Base-by-base conservation (phyloP, 2,113 vertebrate genomes). In the Oenanthe oenanthe region DNA sequence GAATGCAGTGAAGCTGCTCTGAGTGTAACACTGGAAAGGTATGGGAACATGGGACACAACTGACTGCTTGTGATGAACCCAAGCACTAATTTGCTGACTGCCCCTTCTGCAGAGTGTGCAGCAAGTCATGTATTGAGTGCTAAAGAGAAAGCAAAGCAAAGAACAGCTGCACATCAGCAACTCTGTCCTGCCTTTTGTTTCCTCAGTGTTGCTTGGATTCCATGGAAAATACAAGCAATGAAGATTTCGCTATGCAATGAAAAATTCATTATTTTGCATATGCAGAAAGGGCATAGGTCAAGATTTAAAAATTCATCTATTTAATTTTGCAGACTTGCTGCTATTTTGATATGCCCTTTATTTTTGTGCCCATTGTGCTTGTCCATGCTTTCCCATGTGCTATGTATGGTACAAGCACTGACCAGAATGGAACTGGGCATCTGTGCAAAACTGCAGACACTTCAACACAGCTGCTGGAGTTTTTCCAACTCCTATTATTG, bases 391-490 rank as follows among this genome's bases (percentile, higher is more conserved):
- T 89, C 42, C 50, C 42, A n/a, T n/a, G 58, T 38, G 38, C 62
- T 76, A 1, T 75, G 53, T 57, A 24, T 45, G 47, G 57, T n/a
- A n/a, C n/a, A 11, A 8, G 17, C 61, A 50, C 62, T 85, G 70
- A 79, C 89, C 89, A 76, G 93, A 72, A 50, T 73, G 50, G 40
- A 91, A 82, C 42, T 88, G 80, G 86, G 54, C 94, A 79, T 92
- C 70, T 88, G 45, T 79, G 81, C 32, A 67, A 48, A 89, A 68
- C 8, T 87, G 32, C 36, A 79, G 84, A 28, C 40, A 21, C 53
- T 81, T 78, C 61, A 91, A 81, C 34, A 45, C 89, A 76, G 74
- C 89, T 93, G 32, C 84, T 94, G 95, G 87, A 89, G 34, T 31
- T 70, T 62, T 88, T 77, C 91, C 81, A 96, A 32, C 58, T 79